A percentile compares a stretch with the other conserved stretches of the same genome.
These are phyloP conservation scores for Polypterus senegalus DNA, from an alignment of 2,113 vertebrate species.

Conservation along the genomic window DNA sequence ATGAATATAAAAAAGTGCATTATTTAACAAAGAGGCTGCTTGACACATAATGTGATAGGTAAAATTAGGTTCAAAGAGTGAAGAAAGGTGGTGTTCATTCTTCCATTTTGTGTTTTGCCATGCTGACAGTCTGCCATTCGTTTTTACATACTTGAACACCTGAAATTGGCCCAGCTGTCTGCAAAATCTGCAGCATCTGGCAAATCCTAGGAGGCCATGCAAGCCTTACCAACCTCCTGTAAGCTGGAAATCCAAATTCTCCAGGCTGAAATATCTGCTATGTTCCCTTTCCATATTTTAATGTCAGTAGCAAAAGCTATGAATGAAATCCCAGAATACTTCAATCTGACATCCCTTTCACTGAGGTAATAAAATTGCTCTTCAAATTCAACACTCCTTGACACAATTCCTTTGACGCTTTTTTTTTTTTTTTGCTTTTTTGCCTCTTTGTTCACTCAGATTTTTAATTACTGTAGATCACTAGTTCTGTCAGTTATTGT, in stretches of 20 bases:
- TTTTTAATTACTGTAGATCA: conserved; percentile 8
- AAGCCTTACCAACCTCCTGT: background rate
- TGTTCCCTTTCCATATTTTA: conserved; percentile 1
- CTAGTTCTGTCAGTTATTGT: conserved; percentile 2
- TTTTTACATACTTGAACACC: too few species aligned
- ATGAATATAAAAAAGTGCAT: too few species aligned
- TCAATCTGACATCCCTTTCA: background rate
- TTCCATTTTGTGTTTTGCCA: too few species aligned
- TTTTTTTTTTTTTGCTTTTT: background rate
- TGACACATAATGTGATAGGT: too few species aligned
- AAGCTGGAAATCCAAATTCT: background rate
- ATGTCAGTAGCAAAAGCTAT: conserved; percentile 1
- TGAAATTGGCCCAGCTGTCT: background rate
- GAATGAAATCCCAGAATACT: conserved; percentile 6
- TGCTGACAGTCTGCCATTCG: too few species aligned
- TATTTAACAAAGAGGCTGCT: too few species aligned
- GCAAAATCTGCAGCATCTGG: background rate
- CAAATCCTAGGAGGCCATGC: background rate
- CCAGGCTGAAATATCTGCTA: conserved; percentile 1
- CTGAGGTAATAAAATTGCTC: conserved; percentile 4
- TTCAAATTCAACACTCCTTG: conserved; percentile 3
- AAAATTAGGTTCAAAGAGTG: too few species aligned
- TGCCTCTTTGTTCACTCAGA: background rate
- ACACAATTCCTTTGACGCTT: background rate
- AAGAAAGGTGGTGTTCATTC: too few species aligned